Evolutionary conservation across 2,888 invertebrate species (phyloP).

Genomic region (Morpho deidamia): DNA sequence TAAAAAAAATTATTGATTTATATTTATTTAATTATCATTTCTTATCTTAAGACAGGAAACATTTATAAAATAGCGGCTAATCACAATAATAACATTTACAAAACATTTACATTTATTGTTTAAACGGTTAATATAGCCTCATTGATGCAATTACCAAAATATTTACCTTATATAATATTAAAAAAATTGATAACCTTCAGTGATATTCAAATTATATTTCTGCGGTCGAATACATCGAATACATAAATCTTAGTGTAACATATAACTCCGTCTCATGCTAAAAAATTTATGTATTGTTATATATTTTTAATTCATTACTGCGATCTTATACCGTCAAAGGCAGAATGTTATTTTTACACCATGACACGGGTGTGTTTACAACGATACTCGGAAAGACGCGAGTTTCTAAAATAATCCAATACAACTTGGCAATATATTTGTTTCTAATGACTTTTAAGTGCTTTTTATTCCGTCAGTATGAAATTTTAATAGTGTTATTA

Average conservation of each 20-base stretch:
- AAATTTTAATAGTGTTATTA: background rate
- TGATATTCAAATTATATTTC: too few relatives aligned
- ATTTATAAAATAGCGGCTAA: conserved; percentile 72
- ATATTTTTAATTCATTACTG: too few relatives aligned
- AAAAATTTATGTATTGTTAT: too few relatives aligned
- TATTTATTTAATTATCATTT: conserved; percentile 68
- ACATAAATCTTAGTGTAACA: too few relatives aligned
- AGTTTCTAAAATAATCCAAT: conserved; percentile 21
- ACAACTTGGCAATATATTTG: conserved; percentile 20
- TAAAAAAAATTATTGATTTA: conserved; percentile 38
- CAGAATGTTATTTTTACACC: conserved; percentile 14
- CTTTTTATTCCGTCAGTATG: conserved; percentile 21
- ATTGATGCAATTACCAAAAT: background rate
- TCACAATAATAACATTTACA: conserved; percentile 70
- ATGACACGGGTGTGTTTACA: conserved; percentile 19
- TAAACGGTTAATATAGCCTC: conserved; percentile 42
- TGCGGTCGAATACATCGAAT: too few relatives aligned
- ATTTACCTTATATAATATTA: background rate
- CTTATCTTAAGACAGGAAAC: conserved; percentile 72
- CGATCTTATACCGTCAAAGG: background rate
- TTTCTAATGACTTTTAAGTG: conserved; percentile 22
- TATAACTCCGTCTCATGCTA: too few relatives aligned
- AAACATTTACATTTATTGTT: conserved; percentile 45
- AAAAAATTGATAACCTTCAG: too few relatives aligned
- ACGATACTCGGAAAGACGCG: conserved; percentile 15